Percentiles rank a stretch among this genome's conserved stretches.
Conservation (phyloP, 30 jellyfish, hydroid and myxozoan genomes). For the Cassiopea andromeda region DNA sequence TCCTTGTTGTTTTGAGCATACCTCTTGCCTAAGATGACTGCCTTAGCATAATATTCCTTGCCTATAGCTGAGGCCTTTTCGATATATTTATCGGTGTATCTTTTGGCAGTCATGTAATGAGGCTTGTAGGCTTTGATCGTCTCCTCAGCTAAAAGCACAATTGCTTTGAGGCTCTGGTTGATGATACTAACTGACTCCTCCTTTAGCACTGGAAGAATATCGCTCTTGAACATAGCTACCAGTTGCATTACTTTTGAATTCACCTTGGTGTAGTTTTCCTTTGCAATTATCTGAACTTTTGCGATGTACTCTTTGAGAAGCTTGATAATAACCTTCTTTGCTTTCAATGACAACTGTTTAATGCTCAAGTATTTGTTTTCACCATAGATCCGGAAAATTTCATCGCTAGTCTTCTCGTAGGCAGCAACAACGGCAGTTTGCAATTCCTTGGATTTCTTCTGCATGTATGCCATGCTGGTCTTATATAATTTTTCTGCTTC, state of each 20-base stretch:
- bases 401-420: constrained; percentile 53
- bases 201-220: constrained; percentile 80
- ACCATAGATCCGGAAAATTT: constrained; percentile 57
- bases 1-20: constrained; percentile 20
- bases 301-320: constrained; percentile 18
- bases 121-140: constrained; percentile 86
- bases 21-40: constrained; percentile 11
- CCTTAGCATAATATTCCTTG: constrained; percentile 23
- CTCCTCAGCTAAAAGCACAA: constrained; percentile 84
- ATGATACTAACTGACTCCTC: constrained; percentile 86
- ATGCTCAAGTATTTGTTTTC: constrained; percentile 77
- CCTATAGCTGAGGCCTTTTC: constrained; percentile 13
- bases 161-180: constrained; percentile 84
- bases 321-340: constrained; percentile 8
- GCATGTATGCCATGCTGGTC: constrained; percentile 12
- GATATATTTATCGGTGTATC: constrained; percentile 8
- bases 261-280: constrained; percentile 61
- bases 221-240: constrained; percentile 19
- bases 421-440: constrained; percentile 29
- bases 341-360: constrained; percentile 52
- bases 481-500: constrained; percentile 51
- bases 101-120: constrained; percentile 66
- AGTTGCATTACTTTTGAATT: constrained; percentile 41
- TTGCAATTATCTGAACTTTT: constrained; percentile 16
- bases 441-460: constrained; percentile 34